Evolutionary conservation across 2,888 invertebrate species (phyloP).

Genomic region (Tipula vernalis): DNA sequence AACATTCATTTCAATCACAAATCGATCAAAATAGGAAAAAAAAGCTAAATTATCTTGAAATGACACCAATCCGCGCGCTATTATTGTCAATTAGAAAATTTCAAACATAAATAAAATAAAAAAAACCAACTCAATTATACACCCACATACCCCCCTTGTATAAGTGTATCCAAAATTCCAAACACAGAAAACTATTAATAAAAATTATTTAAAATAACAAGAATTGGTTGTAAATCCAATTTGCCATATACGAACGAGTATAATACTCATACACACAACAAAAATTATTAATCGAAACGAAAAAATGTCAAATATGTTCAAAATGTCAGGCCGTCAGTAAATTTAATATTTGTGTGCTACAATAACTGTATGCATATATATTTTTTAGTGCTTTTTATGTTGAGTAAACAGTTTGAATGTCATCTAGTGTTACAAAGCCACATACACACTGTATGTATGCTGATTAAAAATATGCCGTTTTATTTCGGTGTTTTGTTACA

Average conservation of each 20-base stretch:
- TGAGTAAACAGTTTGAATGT: neutral
- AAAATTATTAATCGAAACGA: neutral
- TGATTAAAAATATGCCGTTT: neutral
- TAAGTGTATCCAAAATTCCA: neutral
- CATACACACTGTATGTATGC: neutral
- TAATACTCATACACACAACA: neutral
- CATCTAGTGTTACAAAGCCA: neutral
- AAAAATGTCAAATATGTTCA: neutral
- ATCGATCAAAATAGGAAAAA: neutral
- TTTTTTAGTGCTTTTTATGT: neutral
- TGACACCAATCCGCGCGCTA: neutral
- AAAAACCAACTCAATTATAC: neutral
- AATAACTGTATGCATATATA: neutral
- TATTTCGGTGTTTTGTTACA: neutral
- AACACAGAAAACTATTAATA: neutral
- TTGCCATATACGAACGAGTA: neutral
- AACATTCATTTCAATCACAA: neutral
- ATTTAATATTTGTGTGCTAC: neutral
- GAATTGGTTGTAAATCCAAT: neutral
- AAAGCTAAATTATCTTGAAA: neutral
- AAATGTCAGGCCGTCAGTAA: neutral
- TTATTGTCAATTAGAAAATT: neutral
- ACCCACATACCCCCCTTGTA: neutral
- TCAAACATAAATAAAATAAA: neutral
- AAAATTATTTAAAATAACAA: neutral